A percentile compares a stretch with the other conserved stretches of the same genome.
These are phyloP conservation scores for Bettongia penicillata DNA, from an alignment of 2,113 vertebrate species.

Conservation along the genomic window DNA sequence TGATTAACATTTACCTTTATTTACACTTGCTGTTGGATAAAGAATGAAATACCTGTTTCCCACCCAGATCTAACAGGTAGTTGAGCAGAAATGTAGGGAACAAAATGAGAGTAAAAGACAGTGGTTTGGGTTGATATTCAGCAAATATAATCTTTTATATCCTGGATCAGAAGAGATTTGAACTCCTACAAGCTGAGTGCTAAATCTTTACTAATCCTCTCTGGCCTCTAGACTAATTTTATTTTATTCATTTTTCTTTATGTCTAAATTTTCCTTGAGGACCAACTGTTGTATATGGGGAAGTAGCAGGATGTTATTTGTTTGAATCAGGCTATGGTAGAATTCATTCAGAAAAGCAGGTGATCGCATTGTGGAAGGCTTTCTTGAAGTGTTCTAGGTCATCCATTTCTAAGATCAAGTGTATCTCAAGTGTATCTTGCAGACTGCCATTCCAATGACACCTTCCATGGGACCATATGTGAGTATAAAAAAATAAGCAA, in stretches of 20 bases:
- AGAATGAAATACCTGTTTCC: neutral
- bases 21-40: conserved; percentile 12
- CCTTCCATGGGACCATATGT: neutral
- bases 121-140: conserved; percentile 7
- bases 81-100: neutral
- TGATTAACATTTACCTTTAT: conserved; percentile 26
- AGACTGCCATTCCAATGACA: neutral
- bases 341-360: neutral
- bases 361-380: too few relatives aligned
- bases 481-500: neutral
- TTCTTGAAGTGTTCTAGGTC: neutral
- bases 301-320: neutral
- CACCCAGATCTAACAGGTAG: neutral
- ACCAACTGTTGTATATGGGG: neutral
- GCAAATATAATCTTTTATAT: conserved; percentile 35
- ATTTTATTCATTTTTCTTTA: conserved; percentile 49
- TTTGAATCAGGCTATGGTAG: neutral
- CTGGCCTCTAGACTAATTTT: conserved; percentile 47
- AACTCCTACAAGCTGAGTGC: neutral
- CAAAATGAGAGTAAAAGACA: neutral
- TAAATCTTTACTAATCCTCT: conserved; percentile 46
- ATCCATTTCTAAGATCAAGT: neutral
- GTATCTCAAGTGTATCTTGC: too few relatives aligned
- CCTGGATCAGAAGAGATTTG: conserved; percentile 38
- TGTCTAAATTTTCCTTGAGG: conserved; percentile 9